phyloP scores from a whole-genome alignment of 2,888 invertebrate species.

The Archips crataeganus region DNA sequence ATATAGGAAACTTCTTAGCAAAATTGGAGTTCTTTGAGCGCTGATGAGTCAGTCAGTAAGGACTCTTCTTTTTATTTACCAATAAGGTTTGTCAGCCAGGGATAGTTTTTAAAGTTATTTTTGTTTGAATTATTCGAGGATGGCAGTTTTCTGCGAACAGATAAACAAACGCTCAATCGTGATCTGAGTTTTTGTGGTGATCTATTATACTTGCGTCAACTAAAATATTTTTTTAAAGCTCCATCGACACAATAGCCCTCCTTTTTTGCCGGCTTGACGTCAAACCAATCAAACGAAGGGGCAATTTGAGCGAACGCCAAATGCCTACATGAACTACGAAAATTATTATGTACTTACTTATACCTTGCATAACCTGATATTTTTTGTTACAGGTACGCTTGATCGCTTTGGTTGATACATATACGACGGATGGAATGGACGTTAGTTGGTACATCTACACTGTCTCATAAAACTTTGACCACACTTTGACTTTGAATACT shows the following conservation, averaged over 20 bases:
- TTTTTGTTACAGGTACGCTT: constrained; percentile 40
- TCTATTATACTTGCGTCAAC: no score
- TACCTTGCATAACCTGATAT: constrained; percentile 3
- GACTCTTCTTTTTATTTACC: no score
- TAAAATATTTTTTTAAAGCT: not conserved
- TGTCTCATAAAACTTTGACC: no score
- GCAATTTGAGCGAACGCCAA: constrained; percentile 16
- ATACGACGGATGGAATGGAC: not conserved
- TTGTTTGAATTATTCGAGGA: no score
- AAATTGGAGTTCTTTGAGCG: no score
- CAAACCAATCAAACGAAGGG: constrained; percentile 13
- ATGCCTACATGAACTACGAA: not conserved
- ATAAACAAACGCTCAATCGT: no score
- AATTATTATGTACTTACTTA: not conserved
- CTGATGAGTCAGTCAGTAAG: no score
- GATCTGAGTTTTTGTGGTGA: not conserved
- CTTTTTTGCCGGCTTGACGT: constrained; percentile 24
- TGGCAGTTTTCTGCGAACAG: no score
- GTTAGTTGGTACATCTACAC: not conserved
- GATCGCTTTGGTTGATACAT: not conserved
- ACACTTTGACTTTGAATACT: no score
- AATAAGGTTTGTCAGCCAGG: no score
- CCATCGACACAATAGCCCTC: constrained; percentile 12
- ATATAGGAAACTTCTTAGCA: no score
- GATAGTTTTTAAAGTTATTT: no score